A percentile compares a stretch with the other conserved stretches of the same genome.
Evolutionary conservation across 2,797 vertebrate genomes (phyloP).

Genomic region (Enteromius afrohamiltoni): DNA sequence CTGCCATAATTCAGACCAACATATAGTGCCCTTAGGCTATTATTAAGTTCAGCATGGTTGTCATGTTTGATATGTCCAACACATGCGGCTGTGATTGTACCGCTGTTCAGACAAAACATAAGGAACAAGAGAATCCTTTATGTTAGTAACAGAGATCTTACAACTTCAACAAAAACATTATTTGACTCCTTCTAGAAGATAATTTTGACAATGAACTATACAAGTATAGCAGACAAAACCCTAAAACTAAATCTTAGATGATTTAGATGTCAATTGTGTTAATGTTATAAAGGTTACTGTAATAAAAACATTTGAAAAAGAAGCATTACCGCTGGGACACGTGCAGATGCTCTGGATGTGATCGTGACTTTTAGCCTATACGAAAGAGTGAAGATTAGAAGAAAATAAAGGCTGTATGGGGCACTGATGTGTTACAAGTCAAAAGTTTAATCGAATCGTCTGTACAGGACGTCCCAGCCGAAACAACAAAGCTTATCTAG

Average conservation of each 20-base stretch:
- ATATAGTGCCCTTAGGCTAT: conserved; percentile 38
- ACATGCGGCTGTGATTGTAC: conserved; percentile 18
- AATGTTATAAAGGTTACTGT: background rate
- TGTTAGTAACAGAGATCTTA: background rate
- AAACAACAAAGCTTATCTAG: conserved; percentile 45
- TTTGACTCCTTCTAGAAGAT: background rate
- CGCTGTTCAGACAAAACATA: conserved; percentile 12
- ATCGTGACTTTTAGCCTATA: background rate
- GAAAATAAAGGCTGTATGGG: background rate
- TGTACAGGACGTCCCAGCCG: conserved; percentile 41
- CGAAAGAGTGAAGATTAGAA: conserved; percentile 15
- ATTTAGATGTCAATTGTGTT: background rate
- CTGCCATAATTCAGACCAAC: conserved; percentile 44
- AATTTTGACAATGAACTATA: background rate
- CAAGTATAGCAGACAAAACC: no score
- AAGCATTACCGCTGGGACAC: background rate
- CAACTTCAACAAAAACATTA: background rate
- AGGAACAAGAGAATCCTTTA: background rate
- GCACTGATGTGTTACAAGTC: conserved; percentile 26
- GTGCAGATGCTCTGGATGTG: conserved; percentile 9
- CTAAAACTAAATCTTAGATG: background rate
- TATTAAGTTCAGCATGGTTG: conserved; percentile 36
- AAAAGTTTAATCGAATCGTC: conserved; percentile 33
- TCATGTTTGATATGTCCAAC: conserved; percentile 37
- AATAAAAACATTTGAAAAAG: background rate